phyloP scores from a whole-genome alignment of 2,113 vertebrate genomes.

The Aegithalos caudatus region DNA sequence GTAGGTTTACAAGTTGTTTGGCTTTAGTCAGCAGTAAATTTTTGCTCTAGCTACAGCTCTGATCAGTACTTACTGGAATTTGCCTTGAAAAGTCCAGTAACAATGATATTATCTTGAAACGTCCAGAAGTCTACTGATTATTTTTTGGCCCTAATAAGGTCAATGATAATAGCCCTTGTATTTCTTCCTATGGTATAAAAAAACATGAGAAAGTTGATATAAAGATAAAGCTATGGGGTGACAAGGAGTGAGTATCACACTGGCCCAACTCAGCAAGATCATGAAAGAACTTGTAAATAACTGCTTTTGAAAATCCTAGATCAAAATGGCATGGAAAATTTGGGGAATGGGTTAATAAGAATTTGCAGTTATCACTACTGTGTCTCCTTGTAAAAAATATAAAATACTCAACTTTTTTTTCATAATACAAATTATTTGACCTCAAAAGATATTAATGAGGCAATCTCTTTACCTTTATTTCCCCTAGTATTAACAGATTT shows the following conservation, averaged over 20 bases:
- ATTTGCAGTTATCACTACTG: background rate
- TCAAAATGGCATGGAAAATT: background rate
- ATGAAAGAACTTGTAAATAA: background rate
- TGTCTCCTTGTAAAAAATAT: background rate
- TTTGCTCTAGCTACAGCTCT: fast-evolving
- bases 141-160: background rate
- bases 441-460: background rate
- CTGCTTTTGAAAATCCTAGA: background rate
- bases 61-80: background rate
- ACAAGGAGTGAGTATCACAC: background rate
- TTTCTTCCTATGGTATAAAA: fast-evolving
- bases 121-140: background rate
- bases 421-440: background rate
- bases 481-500: background rate
- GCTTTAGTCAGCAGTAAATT: background rate
- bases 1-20: background rate
- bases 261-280: background rate
- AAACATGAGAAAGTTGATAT: background rate
- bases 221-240: background rate
- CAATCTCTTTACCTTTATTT: background rate
- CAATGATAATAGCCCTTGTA: background rate
- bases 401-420: background rate
- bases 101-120: background rate
- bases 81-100: background rate
- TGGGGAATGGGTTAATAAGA: background rate